These are phyloP conservation scores for Mionectes olivaceus DNA, from an alignment of 2,797 vertebrate species.

Conservation along the genomic window DNA sequence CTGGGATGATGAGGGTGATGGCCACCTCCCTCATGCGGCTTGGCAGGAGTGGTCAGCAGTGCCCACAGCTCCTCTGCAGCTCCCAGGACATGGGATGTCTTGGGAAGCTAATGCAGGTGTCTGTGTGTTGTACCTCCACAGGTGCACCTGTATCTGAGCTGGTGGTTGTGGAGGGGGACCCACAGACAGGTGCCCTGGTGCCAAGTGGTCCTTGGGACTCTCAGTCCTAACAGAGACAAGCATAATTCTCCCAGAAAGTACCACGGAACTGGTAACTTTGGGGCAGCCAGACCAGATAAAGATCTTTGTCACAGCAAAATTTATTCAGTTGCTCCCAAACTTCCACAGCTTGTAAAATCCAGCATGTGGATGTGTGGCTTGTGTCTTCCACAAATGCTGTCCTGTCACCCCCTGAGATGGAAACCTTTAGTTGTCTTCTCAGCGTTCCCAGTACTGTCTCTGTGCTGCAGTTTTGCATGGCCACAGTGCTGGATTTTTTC, in stretches of 20 bases:
- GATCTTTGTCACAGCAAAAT: not conserved
- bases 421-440: not conserved
- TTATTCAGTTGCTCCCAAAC: not conserved
- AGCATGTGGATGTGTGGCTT: fast-evolving
- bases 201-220: not conserved
- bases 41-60: not conserved
- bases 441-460: not conserved
- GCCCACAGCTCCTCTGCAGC: not conserved
- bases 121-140: fast-evolving
- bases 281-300: not conserved
- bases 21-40: fast-evolving
- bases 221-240: not conserved
- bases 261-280: fast-evolving
- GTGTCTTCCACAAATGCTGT: fast-evolving
- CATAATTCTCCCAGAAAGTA: fast-evolving
- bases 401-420: fast-evolving
- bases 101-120: fast-evolving
- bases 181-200: not conserved
- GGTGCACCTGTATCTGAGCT: not conserved
- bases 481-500: fast-evolving
- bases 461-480: fast-evolving
- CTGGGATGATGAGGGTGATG: not conserved
- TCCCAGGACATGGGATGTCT: fast-evolving
- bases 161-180: not conserved
- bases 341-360: not conserved